Conservation (phyloP, 2,113 vertebrate species). For the Sebastes fasciatus region DNA sequence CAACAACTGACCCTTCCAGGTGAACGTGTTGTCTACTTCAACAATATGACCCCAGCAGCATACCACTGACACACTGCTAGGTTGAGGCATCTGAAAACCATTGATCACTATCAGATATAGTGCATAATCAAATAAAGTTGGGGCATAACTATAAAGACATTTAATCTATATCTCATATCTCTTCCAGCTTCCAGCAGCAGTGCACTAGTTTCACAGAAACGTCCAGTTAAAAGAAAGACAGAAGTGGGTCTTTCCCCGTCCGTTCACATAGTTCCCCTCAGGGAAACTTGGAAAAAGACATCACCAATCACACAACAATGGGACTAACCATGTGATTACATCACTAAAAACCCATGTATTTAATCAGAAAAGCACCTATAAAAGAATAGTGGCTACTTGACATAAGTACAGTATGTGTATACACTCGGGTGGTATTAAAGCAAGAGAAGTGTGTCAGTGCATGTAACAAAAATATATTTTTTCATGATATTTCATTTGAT, state of each 20-base stretch:
- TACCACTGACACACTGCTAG: neutral
- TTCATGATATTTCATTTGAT: neutral
- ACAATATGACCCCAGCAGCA: neutral
- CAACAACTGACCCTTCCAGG: constrained; percentile 45
- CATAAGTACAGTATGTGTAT: neutral
- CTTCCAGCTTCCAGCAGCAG: neutral
- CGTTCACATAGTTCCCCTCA: neutral
- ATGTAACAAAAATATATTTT: neutral
- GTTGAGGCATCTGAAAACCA: constrained; percentile 4
- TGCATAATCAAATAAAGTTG: neutral
- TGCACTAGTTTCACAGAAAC: neutral
- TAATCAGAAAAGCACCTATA: neutral
- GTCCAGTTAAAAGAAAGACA: constrained; percentile 2
- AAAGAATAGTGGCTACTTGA: neutral
- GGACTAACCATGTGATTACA: neutral
- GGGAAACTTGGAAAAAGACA: constrained; percentile 29
- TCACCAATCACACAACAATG: constrained; percentile 4
- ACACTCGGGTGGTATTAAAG: neutral
- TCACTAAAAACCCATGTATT: constrained; percentile 22
- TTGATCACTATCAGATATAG: neutral
- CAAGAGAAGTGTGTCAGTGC: neutral
- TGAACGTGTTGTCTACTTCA: constrained; percentile 18
- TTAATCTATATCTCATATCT: neutral
- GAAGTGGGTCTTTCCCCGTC: neutral
- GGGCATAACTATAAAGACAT: neutral